Conservation (phyloP, 2,888 invertebrate species). For the Pimpla rufipes region DNA sequence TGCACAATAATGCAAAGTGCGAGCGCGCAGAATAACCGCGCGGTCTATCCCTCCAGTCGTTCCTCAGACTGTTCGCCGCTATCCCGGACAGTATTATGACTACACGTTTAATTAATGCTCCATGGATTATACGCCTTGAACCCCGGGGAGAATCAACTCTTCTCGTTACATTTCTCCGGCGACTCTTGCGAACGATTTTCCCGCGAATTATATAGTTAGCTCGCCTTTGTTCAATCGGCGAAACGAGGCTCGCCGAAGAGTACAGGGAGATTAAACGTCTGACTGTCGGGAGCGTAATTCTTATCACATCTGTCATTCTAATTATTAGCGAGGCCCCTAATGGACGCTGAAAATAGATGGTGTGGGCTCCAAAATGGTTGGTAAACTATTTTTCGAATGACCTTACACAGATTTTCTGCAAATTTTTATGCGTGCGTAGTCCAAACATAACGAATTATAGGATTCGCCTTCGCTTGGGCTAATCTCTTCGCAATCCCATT, state of each 20-base stretch:
- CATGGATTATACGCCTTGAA: constrained; percentile 76
- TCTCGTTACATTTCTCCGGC: constrained; percentile 33
- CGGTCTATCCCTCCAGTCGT: constrained; percentile 47
- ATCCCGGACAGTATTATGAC: constrained; percentile 81
- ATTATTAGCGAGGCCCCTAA: neutral
- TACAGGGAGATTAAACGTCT: neutral
- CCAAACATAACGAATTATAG: neutral
- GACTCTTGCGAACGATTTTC: constrained; percentile 21
- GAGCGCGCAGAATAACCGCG: constrained; percentile 47
- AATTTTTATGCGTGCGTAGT: neutral
- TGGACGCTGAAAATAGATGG: neutral
- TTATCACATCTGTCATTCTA: constrained; percentile 5
- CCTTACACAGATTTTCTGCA: neutral
- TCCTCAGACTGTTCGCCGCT: constrained; percentile 50
- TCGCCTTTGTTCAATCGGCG: constrained; percentile 16
- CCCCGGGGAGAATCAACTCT: constrained; percentile 48
- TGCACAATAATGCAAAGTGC: constrained; percentile 66
- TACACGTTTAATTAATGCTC: constrained; percentile 81
- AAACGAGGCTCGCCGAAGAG: neutral
- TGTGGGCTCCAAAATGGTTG: neutral
- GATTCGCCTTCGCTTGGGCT: too few relatives aligned
- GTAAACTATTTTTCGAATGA: neutral
- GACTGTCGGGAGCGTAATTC: neutral
- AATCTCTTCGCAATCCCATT: too few relatives aligned
- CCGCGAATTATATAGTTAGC: constrained; percentile 7